Base-by-base conservation (phyloP, 2,888 invertebrate species). In the Elysia crispata region DNA sequence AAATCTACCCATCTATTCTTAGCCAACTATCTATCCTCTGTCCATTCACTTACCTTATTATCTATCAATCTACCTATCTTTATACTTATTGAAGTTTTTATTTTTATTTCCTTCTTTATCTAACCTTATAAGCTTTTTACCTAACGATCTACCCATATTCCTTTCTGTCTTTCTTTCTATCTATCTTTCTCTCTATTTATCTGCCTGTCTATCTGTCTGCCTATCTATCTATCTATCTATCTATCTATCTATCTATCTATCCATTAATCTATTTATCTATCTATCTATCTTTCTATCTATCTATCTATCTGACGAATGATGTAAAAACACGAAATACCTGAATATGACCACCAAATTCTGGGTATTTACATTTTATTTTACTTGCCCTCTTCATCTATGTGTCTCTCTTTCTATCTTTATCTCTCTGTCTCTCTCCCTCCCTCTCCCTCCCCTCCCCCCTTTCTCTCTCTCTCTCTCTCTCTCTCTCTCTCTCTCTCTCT, bases 341-440 rank as follows among this genome's bases (percentile, higher is more conserved):
- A n/a, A n/a, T n/a, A n/a, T n/a, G n/a, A n/a, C n/a, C n/a, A n/a
- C n/a, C n/a, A n/a, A n/a, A n/a, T n/a, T n/a, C n/a, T n/a, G n/a
- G n/a, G n/a, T n/a, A n/a, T n/a, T n/a, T n/a, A n/a, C n/a, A n/a
- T n/a, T n/a, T n/a, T n/a, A n/a, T n/a, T n/a, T 20, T 23, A 11
- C 25, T 67, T 28, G 30, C 30, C 8, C 11, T n/a, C 28, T 67
- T 31, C 30, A 6, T 67, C 67, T 67, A 5, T 67, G n/a, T n/a
- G n/a, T n/a, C 67, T 67, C 25, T 67, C 67, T 67, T 11, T 67
- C 67, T 67, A 5, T 67, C 67, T 67, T n/a, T n/a, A n/a, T n/a
- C n/a, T n/a, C n/a, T n/a, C n/a, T n/a, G n/a, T n/a, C n/a, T n/a
- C n/a, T n/a, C 13, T 67, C 67, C 30, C 25, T 67, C 67, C 11